Conservation (phyloP, 2,888 invertebrate species). For the Eustalomyia histrio region DNA sequence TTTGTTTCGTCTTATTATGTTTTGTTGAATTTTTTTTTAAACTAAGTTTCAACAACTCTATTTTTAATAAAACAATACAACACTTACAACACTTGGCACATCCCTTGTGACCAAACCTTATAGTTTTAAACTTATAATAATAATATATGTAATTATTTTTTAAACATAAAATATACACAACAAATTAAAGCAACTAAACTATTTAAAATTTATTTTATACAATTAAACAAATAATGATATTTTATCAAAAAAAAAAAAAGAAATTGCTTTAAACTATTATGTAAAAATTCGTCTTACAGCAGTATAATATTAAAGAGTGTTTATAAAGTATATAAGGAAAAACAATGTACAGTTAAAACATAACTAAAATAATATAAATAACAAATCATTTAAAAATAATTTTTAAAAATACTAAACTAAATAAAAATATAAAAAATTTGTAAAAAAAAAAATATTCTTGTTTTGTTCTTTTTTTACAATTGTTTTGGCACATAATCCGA, state of each 20-base stretch:
- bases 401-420: conserved; percentile 35
- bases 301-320: not conserved
- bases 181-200: conserved; percentile 37
- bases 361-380: conserved; percentile 21
- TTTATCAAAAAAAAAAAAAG: conserved; percentile 26
- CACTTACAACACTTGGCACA: no score
- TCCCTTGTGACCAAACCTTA: no score
- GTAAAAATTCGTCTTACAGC: conserved; percentile 45
- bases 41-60: no score
- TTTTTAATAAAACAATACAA: no score
- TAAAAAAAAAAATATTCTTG: conserved; percentile 20
- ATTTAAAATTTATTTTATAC: conserved; percentile 39
- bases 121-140: conserved; percentile 38
- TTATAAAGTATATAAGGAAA: conserved; percentile 24
- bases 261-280: conserved; percentile 25
- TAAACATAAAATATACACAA: conserved; percentile 44
- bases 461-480: conserved; percentile 18
- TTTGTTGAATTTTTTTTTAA: no score
- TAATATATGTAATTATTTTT: conserved; percentile 41
- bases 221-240: conserved; percentile 24
- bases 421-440: conserved; percentile 39
- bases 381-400: conserved; percentile 26
- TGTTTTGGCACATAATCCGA: conserved; percentile 61
- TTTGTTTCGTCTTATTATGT: no score
- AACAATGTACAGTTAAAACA: conserved; percentile 45